A percentile compares a stretch with the other conserved stretches of the same genome.
phyloP scores from a whole-genome alignment of 2,888 invertebrate genomes.

The Sacculina carcini region DNA sequence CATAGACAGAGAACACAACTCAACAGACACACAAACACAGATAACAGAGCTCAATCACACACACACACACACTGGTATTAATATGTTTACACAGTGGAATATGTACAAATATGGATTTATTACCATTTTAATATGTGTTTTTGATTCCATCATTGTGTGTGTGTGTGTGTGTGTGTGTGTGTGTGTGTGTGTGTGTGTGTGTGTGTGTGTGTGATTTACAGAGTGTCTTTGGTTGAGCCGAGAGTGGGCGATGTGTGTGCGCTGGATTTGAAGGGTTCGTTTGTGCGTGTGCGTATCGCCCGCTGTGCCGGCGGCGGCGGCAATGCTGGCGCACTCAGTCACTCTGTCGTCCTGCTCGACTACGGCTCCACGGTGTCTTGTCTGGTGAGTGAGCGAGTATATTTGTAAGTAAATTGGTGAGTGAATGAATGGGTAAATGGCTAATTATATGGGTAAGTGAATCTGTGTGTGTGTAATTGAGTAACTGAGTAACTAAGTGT shows the following conservation, averaged over 20 bases:
- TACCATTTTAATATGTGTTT: background rate
- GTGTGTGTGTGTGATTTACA: background rate
- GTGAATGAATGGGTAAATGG: background rate
- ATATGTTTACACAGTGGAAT: no score
- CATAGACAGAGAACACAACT: no score
- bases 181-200: background rate
- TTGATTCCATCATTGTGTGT: background rate
- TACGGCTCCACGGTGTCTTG: background rate
- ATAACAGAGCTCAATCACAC: no score
- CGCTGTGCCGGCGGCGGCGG: background rate
- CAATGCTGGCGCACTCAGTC: background rate
- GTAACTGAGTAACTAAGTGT: background rate
- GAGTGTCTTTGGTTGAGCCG: background rate
- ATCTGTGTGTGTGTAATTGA: no score
- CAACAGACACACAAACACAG: no score
- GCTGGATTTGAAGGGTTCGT: background rate
- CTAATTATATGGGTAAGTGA: background rate
- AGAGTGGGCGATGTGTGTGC: background rate
- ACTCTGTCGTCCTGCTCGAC: background rate
- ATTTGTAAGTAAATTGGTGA: background rate
- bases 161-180: no score
- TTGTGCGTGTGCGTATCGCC: background rate
- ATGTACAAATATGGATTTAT: background rate
- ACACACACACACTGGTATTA: no score
- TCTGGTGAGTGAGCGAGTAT: conserved; percentile 2